Percentiles rank a stretch among this genome's conserved stretches.
These are phyloP conservation scores for Halictus ligatus DNA, from an alignment of 2,888 invertebrate species.

Conservation along the genomic window DNA sequence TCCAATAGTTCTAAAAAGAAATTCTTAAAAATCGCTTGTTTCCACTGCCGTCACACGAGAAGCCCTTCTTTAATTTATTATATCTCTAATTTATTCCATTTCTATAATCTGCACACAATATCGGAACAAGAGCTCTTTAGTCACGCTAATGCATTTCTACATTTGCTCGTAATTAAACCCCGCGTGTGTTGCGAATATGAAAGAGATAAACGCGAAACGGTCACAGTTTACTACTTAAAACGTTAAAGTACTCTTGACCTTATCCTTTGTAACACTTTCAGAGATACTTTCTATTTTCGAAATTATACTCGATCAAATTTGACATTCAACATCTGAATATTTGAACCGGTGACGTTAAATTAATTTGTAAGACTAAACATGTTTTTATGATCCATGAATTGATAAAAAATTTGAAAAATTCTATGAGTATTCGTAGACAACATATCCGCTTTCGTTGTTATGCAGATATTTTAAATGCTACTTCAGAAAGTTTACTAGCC, in stretches of 20 bases:
- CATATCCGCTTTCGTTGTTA: too few relatives aligned
- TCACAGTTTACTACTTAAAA: neutral
- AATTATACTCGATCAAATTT: neutral
- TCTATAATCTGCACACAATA: slow-evolving; percentile 45
- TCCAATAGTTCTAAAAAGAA: too few relatives aligned
- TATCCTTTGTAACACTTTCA: neutral
- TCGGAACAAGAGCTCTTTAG: slow-evolving; percentile 22
- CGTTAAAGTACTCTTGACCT: neutral
- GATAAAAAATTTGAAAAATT: too few relatives aligned
- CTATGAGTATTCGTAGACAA: too few relatives aligned
- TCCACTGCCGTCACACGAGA: neutral
- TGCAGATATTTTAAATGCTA: too few relatives aligned
- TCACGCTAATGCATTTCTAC: too few relatives aligned
- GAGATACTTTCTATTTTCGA: neutral
- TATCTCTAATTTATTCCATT: slow-evolving; percentile 18
- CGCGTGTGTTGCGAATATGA: neutral
- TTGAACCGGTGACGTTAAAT: neutral
- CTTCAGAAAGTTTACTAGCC: too few relatives aligned
- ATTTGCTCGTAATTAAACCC: slow-evolving; percentile 34
- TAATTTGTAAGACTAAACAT: too few relatives aligned
- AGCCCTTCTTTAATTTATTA: neutral
- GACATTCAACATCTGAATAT: neutral
- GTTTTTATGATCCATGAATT: too few relatives aligned
- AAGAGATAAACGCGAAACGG: neutral
- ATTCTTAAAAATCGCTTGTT: neutral